These are phyloP conservation scores for Pygmarrhopalites habei DNA, from an alignment of 1,140 invertebrate species.

Conservation along the genomic window DNA sequence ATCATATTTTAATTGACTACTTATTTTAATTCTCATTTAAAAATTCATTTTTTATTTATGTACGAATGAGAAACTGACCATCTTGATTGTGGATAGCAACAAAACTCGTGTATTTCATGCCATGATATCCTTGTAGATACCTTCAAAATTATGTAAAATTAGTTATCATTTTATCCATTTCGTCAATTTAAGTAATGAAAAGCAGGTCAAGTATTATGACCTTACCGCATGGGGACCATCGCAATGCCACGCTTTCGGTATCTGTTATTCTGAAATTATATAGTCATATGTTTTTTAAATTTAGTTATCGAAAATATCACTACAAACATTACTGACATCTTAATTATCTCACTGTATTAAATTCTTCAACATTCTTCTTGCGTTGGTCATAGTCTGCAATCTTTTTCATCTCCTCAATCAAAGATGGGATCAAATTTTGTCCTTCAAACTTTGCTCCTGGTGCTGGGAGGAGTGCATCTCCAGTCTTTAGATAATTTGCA, in stretches of 20 bases:
- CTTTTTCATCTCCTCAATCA: constrained; percentile 51
- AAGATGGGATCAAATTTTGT: constrained; percentile 21
- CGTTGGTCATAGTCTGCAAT: constrained; percentile 56
- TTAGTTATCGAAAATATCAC: too few relatives aligned
- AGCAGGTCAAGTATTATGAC: too few relatives aligned
- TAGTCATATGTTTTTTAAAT: too few relatives aligned
- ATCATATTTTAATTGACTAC: too few relatives aligned
- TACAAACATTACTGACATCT: too few relatives aligned
- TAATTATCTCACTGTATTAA: constrained; percentile 55
- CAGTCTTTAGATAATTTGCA: constrained; percentile 50
- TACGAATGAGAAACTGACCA: constrained; percentile 64
- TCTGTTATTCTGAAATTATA: constrained; percentile 42
- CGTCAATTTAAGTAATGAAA: too few relatives aligned
- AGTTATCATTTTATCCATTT: too few relatives aligned
- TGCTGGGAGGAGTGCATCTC: constrained; percentile 4
- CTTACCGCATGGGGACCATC: constrained; percentile 59
- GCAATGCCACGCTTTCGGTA: constrained; percentile 71
- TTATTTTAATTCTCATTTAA: too few relatives aligned
- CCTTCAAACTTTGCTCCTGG: constrained; percentile 22
- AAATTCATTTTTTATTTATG: too few relatives aligned
- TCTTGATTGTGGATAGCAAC: constrained; percentile 66
- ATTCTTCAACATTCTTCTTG: constrained; percentile 49
- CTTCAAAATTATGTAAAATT: too few relatives aligned
- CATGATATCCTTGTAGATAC: constrained; percentile 48
- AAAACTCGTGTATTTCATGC: constrained; percentile 46